Evolutionary conservation across 2,113 vertebrate species (phyloP).

Genomic region (Oncorhynchus keta): DNA sequence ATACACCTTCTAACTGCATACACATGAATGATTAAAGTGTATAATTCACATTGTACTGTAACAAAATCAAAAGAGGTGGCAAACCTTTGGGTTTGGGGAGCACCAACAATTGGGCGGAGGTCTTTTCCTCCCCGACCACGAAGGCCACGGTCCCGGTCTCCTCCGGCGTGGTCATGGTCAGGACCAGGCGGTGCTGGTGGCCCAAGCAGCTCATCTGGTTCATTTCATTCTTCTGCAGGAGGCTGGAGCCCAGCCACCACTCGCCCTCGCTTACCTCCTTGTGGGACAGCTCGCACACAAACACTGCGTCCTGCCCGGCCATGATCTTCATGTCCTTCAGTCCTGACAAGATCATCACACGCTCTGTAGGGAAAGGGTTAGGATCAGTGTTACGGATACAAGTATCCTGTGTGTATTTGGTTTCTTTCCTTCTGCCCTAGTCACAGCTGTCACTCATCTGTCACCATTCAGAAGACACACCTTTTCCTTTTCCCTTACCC

Average conservation of each 20-base stretch:
- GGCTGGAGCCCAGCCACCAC: conserved; percentile 85
- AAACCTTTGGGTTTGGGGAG: conserved; percentile 76
- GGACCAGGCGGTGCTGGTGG: conserved; percentile 85
- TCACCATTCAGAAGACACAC: too few relatives aligned
- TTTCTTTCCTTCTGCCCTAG: too few relatives aligned
- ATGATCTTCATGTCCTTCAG: conserved; percentile 79
- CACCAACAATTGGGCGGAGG: conserved; percentile 71
- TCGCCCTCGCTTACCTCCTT: conserved; percentile 79
- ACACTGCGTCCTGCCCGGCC: conserved; percentile 87
- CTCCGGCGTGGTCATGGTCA: conserved; percentile 89
- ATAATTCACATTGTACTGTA: background rate
- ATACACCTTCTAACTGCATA: too few relatives aligned
- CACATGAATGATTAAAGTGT: background rate
- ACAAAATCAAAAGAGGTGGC: background rate
- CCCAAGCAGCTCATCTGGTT: conserved; percentile 86
- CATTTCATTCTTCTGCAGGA: conserved; percentile 86
- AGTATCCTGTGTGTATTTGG: too few relatives aligned
- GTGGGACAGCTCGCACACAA: conserved; percentile 85
- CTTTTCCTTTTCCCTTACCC: too few relatives aligned
- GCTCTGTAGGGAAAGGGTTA: conserved; percentile 65
- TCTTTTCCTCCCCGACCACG: conserved; percentile 69
- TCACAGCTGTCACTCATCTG: too few relatives aligned
- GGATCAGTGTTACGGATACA: too few relatives aligned
- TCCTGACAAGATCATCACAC: conserved; percentile 77
- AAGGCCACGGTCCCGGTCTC: conserved; percentile 79